phyloP scores from a whole-genome alignment of 2,888 invertebrate genomes.

The Panzeria rudis region DNA sequence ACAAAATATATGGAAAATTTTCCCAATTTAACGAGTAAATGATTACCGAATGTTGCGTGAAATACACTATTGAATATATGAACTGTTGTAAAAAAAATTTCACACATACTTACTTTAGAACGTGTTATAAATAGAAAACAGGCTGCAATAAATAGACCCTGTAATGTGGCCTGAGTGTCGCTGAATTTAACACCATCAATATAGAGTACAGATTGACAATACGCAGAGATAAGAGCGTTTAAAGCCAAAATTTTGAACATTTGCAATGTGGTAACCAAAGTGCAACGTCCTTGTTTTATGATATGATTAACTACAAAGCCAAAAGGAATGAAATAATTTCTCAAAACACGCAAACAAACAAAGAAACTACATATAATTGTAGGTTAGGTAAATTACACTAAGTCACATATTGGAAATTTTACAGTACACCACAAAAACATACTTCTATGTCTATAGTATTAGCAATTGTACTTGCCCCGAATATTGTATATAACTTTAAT shows the following conservation, averaged over 20 bases:
- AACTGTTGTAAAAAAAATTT: too few species aligned
- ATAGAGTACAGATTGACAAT: constrained; percentile 99
- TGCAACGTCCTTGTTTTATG: constrained; percentile 99
- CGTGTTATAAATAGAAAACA: constrained; percentile 99
- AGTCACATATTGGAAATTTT: too few species aligned
- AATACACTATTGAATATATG: too few species aligned
- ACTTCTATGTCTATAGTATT: too few species aligned
- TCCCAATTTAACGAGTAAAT: too few species aligned
- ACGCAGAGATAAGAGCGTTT: constrained; percentile 98
- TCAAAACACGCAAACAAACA: background rate
- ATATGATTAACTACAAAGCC: constrained; percentile 95
- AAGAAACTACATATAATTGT: background rate
- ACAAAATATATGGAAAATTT: too few species aligned
- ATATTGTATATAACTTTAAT: too few species aligned
- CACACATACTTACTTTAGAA: constrained; percentile 90
- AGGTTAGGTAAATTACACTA: too few species aligned
- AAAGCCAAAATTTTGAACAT: constrained; percentile 99
- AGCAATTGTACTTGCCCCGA: too few species aligned
- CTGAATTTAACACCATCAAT: constrained; percentile 99
- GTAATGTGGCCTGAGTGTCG: constrained; percentile 98
- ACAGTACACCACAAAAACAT: too few species aligned
- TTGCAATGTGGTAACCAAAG: constrained; percentile 98
- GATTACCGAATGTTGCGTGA: too few species aligned
- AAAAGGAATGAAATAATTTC: constrained; percentile 63
- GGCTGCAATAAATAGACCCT: constrained; percentile 96